Conservation (phyloP, 1,140 invertebrate species). For the Gonatopus flavifemur region DNA sequence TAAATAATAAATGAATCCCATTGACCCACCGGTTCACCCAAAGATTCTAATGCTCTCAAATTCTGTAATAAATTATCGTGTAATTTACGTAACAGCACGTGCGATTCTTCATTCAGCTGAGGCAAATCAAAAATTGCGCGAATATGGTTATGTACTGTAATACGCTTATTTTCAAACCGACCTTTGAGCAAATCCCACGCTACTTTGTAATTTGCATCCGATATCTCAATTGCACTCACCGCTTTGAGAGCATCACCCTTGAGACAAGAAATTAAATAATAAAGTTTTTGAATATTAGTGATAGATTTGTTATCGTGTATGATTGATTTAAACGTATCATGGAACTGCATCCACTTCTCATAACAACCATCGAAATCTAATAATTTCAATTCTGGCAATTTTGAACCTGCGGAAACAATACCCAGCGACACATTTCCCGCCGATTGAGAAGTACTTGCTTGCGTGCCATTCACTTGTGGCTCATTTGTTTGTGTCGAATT, state of each 20-base stretch:
- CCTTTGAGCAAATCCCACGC: conserved; percentile 41
- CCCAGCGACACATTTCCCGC: too few relatives aligned
- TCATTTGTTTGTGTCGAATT: too few relatives aligned
- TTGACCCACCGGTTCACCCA: conserved; percentile 9
- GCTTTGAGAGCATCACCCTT: conserved; percentile 32
- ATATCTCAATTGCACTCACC: conserved; percentile 34
- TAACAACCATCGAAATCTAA: conserved; percentile 32
- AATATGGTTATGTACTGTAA: conserved; percentile 42
- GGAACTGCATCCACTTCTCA: conserved; percentile 37
- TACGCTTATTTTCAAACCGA: conserved; percentile 42
- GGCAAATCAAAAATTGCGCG: conserved; percentile 22
- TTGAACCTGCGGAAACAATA: too few relatives aligned
- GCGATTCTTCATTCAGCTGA: conserved; percentile 22
- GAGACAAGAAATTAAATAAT: conserved; percentile 38
- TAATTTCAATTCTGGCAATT: conserved; percentile 34
- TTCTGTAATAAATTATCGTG: conserved; percentile 20
- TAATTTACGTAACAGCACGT: conserved; percentile 14
- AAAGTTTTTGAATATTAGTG: conserved; percentile 32
- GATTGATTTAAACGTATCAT: conserved; percentile 33
- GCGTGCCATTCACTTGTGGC: too few relatives aligned
- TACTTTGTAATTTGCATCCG: conserved; percentile 38
- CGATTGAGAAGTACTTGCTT: too few relatives aligned
- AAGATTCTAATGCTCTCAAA: conserved; percentile 17
- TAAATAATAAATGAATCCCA: conserved; percentile 24
- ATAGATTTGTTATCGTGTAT: conserved; percentile 30